Base-by-base conservation (phyloP, 92 coral and sea anemone genomes). In the Epizoanthus scotinus region DNA sequence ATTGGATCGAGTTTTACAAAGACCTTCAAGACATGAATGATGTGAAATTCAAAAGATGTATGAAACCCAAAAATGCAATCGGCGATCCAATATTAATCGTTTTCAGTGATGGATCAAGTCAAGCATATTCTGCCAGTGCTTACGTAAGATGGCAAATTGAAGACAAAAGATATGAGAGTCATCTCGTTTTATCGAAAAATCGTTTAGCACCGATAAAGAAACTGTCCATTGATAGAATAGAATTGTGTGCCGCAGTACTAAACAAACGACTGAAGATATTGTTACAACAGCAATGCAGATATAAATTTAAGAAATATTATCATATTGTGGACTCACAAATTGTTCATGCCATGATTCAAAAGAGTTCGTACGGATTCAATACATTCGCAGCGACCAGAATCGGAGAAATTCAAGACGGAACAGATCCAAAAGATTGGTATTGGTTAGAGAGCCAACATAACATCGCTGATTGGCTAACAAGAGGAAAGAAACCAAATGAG, bases 391-490 rank as follows among this genome's bases (percentile, higher is more conserved):
- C 83, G 1, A 56, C 59, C 9, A 34, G 83, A n/a, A 28, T 78
- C 14, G 83, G 83, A 10, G 70, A 77, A 31, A 77, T 77, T 77
- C 70, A 77, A 19, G 82, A 77, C 14, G 44, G 52, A 31, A 59
- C 82, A 21, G 63, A 81, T 54, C 68, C 71, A 22, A 63, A 42
- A 4, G 86, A 90, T 34, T 86, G 93, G 93, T 83, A 90, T 52
- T 90, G 93, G 93, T 34, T 61, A 24, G 73, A 70, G 66, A 62
- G 85, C 28, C 55, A 89, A 60, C 58, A 78, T 47, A 89, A 87
- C 71, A 82, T 90, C 2, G 91, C 89, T 12, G 94, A 87, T 60
- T 87, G 87, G 87, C 73, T 86, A 18, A 90, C 94, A 52, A 78
- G 94, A 25, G 94, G 94, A 15, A 90, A 77, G 77, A 81, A 68